A percentile compares a stretch with the other conserved stretches of the same genome.
These are phyloP conservation scores for Corvus cornix DNA, from an alignment of 2,113 vertebrate species.

Conservation along the genomic window DNA sequence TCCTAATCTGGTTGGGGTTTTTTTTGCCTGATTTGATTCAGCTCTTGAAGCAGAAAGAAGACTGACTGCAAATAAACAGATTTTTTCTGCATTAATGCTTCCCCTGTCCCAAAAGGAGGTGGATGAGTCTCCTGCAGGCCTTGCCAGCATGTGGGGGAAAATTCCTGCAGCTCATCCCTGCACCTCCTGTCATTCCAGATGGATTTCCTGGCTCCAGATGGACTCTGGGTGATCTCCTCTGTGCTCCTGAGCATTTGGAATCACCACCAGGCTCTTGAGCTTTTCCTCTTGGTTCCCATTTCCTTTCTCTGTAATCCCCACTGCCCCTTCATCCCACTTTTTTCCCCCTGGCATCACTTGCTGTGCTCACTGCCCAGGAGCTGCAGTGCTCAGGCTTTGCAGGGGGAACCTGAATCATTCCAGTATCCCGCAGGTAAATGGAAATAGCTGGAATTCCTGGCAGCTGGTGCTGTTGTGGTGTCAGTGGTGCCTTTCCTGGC, in stretches of 20 bases:
- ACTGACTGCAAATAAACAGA: not conserved
- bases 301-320: not conserved
- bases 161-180: not conserved
- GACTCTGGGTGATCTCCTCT: not conserved
- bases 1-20: not conserved
- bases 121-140: not conserved
- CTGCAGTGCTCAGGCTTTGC: not conserved
- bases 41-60: not conserved
- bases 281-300: not conserved
- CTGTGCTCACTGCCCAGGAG: not conserved
- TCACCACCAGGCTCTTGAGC: not conserved
- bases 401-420: not conserved
- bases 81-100: not conserved
- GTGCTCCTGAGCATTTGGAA: not conserved
- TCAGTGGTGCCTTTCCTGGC: not conserved
- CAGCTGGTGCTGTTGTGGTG: not conserved
- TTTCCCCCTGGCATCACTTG: fast-evolving
- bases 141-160: not conserved
- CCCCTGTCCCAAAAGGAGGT: not conserved
- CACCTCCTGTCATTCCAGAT: not conserved
- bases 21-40: not conserved
- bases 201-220: not conserved
- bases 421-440: fast-evolving
- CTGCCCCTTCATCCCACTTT: fast-evolving
- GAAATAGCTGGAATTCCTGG: not conserved